Evolutionary conservation across 2,113 vertebrate genomes (phyloP).

Genomic region (Fulmarus glacialis): DNA sequence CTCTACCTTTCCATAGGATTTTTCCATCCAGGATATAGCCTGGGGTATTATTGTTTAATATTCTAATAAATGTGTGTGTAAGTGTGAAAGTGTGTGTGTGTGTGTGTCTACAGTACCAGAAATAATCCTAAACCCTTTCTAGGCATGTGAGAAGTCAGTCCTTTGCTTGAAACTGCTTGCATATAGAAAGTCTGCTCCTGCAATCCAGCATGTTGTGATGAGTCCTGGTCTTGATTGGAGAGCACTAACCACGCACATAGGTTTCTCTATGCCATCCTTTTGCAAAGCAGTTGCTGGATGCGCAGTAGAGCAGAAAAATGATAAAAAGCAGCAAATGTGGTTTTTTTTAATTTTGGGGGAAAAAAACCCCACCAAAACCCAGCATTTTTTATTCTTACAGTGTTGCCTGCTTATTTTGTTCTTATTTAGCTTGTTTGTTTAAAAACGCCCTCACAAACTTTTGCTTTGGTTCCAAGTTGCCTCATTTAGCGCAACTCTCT

Average conservation of each 20-base stretch:
- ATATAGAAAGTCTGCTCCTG: background rate
- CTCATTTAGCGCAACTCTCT: background rate
- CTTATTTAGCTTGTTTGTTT: background rate
- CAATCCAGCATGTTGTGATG: background rate
- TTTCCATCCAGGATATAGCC: background rate
- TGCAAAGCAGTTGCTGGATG: background rate
- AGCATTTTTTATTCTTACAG: background rate
- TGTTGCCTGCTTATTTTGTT: background rate
- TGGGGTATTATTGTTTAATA: background rate
- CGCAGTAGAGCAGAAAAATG: background rate
- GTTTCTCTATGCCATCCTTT: background rate
- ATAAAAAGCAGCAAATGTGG: background rate
- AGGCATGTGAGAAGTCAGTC: background rate
- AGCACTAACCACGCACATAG: fast-evolving
- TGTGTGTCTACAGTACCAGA: background rate
- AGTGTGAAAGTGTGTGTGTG: fast-evolving
- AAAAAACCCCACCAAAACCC: fast-evolving
- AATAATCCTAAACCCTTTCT: background rate
- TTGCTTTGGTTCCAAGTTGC: background rate
- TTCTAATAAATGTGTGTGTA: background rate
- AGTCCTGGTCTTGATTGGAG: background rate
- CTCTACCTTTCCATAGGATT: background rate
- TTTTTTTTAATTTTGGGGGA: background rate
- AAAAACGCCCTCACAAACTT: background rate
- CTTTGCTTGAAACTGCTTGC: background rate